phyloP scores from a whole-genome alignment of 2,113 vertebrate genomes.

The Microtus richardsoni region DNA sequence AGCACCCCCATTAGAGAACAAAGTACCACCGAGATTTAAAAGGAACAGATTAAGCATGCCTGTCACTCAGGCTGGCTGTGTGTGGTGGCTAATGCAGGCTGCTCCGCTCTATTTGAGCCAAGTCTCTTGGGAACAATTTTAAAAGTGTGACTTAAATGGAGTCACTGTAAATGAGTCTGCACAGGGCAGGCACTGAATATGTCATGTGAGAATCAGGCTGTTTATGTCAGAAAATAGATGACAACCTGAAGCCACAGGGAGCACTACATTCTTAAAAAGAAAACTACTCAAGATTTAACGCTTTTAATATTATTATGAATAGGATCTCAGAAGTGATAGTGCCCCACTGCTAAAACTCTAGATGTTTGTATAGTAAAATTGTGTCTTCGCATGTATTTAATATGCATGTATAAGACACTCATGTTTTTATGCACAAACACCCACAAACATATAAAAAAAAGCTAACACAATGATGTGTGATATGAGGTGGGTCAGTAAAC shows the following conservation, averaged over 20 bases:
- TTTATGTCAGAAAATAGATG: slow-evolving; percentile 65
- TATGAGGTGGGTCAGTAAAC: not conserved
- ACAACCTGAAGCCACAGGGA: not conserved
- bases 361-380: not conserved
- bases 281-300: not conserved
- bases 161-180: slow-evolving; percentile 59
- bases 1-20: not conserved
- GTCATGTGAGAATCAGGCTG: slow-evolving; percentile 22
- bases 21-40: slow-evolving; percentile 18
- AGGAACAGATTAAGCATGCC: slow-evolving; percentile 55
- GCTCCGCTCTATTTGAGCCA: slow-evolving; percentile 31
- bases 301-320: not conserved
- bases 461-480: rapidly evolving
- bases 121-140: slow-evolving; percentile 55
- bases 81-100: not conserved
- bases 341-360: not conserved
- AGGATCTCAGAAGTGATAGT: not conserved
- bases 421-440: not conserved
- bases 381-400: not conserved
- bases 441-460: not conserved
- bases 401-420: not conserved
- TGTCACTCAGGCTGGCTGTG: slow-evolving; percentile 14
- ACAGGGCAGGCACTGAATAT: not conserved
- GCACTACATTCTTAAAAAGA: not conserved
- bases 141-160: slow-evolving; percentile 71